These are phyloP conservation scores for Psilopsiagon aurifrons DNA, from an alignment of 2,113 vertebrate genomes.

Conservation along the genomic window DNA sequence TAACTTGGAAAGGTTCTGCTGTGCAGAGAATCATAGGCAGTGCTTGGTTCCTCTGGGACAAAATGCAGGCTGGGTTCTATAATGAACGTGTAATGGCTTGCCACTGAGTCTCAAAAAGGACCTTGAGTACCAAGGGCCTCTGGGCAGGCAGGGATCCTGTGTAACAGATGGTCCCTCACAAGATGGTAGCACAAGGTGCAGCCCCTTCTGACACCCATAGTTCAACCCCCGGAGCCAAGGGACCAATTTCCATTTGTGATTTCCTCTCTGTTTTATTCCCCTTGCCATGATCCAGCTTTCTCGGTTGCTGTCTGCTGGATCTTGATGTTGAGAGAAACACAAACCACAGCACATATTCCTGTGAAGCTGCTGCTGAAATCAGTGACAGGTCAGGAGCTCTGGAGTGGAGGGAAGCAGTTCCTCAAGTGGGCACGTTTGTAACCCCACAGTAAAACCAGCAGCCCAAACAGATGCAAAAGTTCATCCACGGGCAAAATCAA, in stretches of 20 bases:
- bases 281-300: not conserved
- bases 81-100: rapidly evolving
- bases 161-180: not conserved
- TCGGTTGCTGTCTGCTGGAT: not conserved
- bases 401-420: rapidly evolving
- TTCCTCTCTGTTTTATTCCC: not conserved
- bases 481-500: not conserved
- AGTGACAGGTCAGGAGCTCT: not conserved
- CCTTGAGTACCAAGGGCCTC: not conserved
- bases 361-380: not conserved
- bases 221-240: not conserved
- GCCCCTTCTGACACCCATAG: not conserved
- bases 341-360: not conserved
- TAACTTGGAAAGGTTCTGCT: not conserved
- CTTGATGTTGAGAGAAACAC: not conserved
- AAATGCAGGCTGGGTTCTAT: not conserved
- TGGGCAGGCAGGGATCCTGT: rapidly evolving
- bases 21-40: no score
- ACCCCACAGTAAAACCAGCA: not conserved
- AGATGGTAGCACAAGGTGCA: rapidly evolving
- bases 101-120: not conserved
- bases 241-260: not conserved
- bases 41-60: not conserved
- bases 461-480: not conserved
- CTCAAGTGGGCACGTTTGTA: not conserved